These are phyloP conservation scores for Xestia rhomboidea DNA, from an alignment of 2,888 invertebrate genomes.

Conservation along the genomic window DNA sequence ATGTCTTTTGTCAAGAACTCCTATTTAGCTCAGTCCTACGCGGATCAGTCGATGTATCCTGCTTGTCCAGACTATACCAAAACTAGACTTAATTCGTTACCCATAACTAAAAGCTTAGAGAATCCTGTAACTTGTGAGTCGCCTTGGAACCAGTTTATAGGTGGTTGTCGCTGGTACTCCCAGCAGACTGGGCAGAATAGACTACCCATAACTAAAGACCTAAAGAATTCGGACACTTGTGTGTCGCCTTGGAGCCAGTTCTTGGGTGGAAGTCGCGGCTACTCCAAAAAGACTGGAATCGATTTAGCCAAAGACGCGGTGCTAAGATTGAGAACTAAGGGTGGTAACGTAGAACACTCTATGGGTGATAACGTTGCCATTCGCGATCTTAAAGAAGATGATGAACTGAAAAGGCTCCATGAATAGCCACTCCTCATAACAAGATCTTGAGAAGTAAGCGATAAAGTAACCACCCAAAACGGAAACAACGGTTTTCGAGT, in stretches of 20 bases:
- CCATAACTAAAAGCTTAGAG: slow-evolving; percentile 20
- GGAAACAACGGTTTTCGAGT: not conserved
- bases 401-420: not conserved
- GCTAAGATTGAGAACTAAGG: not conserved
- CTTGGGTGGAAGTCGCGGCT: slow-evolving; percentile 36
- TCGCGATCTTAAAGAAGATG: not conserved
- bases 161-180: slow-evolving; percentile 28
- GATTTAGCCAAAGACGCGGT: too few relatives aligned
- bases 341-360: not conserved
- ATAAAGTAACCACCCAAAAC: not conserved
- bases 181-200: not conserved
- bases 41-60: slow-evolving; percentile 39
- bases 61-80: slow-evolving; percentile 33
- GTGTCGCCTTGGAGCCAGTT: slow-evolving; percentile 15
- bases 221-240: slow-evolving; percentile 9
- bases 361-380: not conserved
- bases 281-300: not conserved
- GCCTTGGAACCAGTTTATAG: slow-evolving; percentile 20
- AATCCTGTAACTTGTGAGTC: slow-evolving; percentile 20
- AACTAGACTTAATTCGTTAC: slow-evolving; percentile 42
- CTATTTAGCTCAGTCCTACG: slow-evolving; percentile 18
- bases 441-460: not conserved
- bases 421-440: not conserved
- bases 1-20: not conserved
- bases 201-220: slow-evolving; percentile 18